phyloP scores from a whole-genome alignment of 1,140 invertebrate species.

The Aphis gossypii region DNA sequence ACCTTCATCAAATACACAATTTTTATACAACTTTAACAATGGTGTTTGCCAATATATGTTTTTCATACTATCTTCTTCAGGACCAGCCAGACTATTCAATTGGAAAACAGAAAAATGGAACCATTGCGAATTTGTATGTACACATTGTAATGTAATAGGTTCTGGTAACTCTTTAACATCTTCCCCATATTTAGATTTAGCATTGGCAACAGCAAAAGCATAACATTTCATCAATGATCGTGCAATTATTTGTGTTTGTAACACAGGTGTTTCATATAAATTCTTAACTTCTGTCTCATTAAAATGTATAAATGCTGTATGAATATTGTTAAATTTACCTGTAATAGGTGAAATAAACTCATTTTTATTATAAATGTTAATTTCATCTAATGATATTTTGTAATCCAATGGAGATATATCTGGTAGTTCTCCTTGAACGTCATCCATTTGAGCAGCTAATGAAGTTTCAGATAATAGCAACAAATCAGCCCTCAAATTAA shows the following conservation, averaged over 20 bases:
- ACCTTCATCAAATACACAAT: constrained; percentile 71
- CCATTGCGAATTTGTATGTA: constrained; percentile 76
- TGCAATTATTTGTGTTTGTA: constrained; percentile 71
- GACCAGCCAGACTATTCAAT: constrained; percentile 80
- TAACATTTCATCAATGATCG: constrained; percentile 78
- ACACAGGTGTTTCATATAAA: constrained; percentile 73
- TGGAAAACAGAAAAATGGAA: constrained; percentile 85
- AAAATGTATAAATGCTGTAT: constrained; percentile 78
- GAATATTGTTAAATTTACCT: constrained; percentile 62
- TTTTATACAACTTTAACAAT: constrained; percentile 73
- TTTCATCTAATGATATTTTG: constrained; percentile 72
- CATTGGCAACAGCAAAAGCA: constrained; percentile 73
- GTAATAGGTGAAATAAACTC: constrained; percentile 44
- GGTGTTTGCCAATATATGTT: constrained; percentile 82
- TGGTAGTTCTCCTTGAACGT: constrained; percentile 68
- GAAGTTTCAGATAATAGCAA: constrained; percentile 72
- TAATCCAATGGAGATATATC: constrained; percentile 76
- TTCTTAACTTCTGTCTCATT: constrained; percentile 72
- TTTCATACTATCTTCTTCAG: constrained; percentile 66
- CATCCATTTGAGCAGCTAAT: constrained; percentile 68
- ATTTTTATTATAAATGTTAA: constrained; percentile 64
- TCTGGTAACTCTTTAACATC: constrained; percentile 72
- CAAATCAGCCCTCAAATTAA: constrained; percentile 71
- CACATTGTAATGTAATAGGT: constrained; percentile 81
- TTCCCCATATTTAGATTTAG: constrained; percentile 76